phyloP scores from a whole-genome alignment of 2,888 invertebrate genomes.

The Byasa hedistus region DNA sequence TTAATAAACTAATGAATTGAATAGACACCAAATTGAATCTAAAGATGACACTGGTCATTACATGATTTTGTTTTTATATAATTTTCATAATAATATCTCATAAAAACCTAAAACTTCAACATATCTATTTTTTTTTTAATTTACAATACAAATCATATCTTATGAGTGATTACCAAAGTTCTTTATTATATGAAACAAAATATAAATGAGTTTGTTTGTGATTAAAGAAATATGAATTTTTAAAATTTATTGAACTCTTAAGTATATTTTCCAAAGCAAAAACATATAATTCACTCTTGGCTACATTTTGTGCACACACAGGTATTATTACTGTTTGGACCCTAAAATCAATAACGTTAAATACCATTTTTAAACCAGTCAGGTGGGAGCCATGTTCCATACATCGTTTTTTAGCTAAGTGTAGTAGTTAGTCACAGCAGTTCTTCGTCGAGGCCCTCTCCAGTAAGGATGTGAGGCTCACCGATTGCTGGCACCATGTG shows the following conservation, averaged over 20 bases:
- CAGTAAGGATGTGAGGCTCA: slow-evolving; percentile 66
- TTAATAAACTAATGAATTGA: background rate
- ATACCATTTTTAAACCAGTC: background rate
- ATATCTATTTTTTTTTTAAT: no score
- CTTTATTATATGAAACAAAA: no score
- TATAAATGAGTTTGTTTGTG: no score
- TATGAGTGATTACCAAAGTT: no score
- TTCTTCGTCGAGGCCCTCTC: slow-evolving; percentile 60
- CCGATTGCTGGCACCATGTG: slow-evolving; percentile 84
- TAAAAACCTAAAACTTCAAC: no score
- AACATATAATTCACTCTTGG: no score
- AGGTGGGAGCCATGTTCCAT: background rate
- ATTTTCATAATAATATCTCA: no score
- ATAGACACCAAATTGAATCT: background rate
- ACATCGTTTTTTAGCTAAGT: background rate
- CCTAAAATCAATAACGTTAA: background rate
- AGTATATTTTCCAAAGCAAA: no score
- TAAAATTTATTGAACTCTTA: no score
- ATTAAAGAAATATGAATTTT: no score
- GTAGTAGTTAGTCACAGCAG: slow-evolving; percentile 46
- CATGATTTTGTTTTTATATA: background rate
- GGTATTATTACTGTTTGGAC: background rate
- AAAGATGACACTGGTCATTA: no score
- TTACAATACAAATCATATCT: no score
- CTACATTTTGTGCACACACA: background rate